Evolutionary conservation across 2,888 invertebrate genomes (phyloP).

Genomic region (Apamea monoglypha): DNA sequence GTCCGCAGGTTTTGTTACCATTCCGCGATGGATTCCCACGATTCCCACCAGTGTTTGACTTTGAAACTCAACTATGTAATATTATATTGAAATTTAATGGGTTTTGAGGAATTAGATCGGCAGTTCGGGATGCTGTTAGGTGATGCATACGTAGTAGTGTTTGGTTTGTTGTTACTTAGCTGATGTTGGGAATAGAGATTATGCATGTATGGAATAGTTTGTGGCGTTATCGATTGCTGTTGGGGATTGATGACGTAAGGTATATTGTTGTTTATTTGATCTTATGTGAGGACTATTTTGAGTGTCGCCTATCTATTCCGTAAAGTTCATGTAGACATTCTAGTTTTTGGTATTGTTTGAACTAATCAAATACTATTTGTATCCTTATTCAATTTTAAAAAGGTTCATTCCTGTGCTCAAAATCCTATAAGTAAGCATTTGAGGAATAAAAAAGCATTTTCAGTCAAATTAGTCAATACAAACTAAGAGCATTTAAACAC

Average conservation of each 20-base stretch:
- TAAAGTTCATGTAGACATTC: neutral
- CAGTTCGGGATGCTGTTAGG: slow-evolving; percentile 51
- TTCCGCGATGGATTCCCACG: slow-evolving; percentile 41
- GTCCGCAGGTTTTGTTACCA: slow-evolving; percentile 48
- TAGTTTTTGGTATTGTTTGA: neutral
- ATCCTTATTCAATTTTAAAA: neutral
- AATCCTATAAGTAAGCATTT: too few relatives aligned
- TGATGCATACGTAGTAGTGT: slow-evolving; percentile 26
- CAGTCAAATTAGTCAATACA: neutral
- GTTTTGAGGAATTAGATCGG: slow-evolving; percentile 55
- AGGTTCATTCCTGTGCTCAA: neutral
- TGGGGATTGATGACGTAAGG: neutral
- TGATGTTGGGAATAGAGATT: slow-evolving; percentile 24
- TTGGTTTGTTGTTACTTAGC: slow-evolving; percentile 42
- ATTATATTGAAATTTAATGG: slow-evolving; percentile 67
- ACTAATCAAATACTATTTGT: neutral
- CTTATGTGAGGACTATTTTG: too few relatives aligned
- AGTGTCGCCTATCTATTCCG: neutral
- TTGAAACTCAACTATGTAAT: slow-evolving; percentile 63
- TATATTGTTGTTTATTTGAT: neutral
- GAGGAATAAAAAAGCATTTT: neutral
- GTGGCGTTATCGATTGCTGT: neutral
- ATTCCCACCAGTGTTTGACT: slow-evolving; percentile 59
- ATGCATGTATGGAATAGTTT: slow-evolving; percentile 1
- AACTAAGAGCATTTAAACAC: neutral